phyloP scores from a whole-genome alignment of 2,113 vertebrate species.

The Mastomys coucha region DNA sequence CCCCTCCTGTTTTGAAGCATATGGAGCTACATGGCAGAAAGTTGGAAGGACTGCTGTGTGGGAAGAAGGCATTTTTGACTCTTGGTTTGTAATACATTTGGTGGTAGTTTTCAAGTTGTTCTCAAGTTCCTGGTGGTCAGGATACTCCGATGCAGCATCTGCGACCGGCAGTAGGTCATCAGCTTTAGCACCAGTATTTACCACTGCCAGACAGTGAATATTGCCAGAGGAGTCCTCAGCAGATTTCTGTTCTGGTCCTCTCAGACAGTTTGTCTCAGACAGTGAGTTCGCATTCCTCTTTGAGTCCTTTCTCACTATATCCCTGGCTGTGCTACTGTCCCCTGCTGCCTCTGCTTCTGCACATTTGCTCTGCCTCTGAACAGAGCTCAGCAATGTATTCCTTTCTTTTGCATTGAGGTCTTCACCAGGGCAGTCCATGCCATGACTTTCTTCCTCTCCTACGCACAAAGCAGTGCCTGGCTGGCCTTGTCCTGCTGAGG shows the following conservation, averaged over 20 bases:
- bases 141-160: neutral
- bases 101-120: slow-evolving; percentile 36
- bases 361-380: neutral
- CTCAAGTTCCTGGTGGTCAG: neutral
- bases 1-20: neutral
- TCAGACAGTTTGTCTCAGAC: slow-evolving; percentile 40
- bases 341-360: fast-evolving
- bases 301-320: neutral
- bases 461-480: slow-evolving; percentile 27
- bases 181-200: neutral
- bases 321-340: neutral
- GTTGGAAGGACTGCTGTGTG: slow-evolving; percentile 41
- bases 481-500: slow-evolving; percentile 66
- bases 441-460: slow-evolving; percentile 52
- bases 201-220: slow-evolving; percentile 30
- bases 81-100: slow-evolving; percentile 31
- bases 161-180: neutral
- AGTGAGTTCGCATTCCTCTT: slow-evolving; percentile 39
- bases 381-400: neutral
- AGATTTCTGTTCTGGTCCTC: slow-evolving; percentile 40
- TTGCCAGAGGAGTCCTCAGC: slow-evolving; percentile 43
- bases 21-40: neutral
- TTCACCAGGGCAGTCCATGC: slow-evolving; percentile 65
- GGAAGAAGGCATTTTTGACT: slow-evolving; percentile 64
- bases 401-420: slow-evolving; percentile 26